Evolutionary conservation across 2,888 invertebrate species (phyloP), one percentile per base, ranked within the genome.

Genomic region (Agriopis marginaria): DNA sequence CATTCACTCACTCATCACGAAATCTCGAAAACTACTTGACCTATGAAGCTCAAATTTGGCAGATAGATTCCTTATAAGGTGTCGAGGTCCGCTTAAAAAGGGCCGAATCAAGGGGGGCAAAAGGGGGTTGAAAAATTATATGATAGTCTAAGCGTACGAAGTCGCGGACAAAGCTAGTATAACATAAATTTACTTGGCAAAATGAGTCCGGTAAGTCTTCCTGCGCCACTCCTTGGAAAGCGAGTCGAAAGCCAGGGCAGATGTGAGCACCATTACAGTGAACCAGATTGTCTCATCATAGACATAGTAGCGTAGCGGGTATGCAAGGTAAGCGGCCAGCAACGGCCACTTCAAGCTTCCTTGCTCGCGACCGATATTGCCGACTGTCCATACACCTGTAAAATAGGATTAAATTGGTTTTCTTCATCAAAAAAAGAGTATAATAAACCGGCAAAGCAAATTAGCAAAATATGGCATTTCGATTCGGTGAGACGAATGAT

Each of bases 331-430:
- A 0, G 98, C 96, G 0, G 96, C 96, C 0, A 96, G 63, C 0
- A 98, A 84, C 0, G 97, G 95, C 84, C 96, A 95, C 93, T 96
- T 96, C 45, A 98, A 92, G 0, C 95, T 89, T 0, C 98, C 98
- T 79, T 95, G 93, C 84, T 98, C 97, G 2, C 97, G 95, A 0
- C 99, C 99, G 73, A 99, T 97, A 83, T 99, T 99, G 40, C 98
- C 98, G 9, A 98, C 97, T 0, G 96, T 95, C 97, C 98, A 97
- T 0, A 98, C 97, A 78, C 98, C 99, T 98, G 86, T 4, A 66
- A 39, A 17, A 7, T 32, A 7, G 23, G 4, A 23, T 51, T 11
- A 11, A 4, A 23, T 23, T 11, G 0, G 47, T 32, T 32, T 32
- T 32, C 32, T 32, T 3, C 32, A 32, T 32, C 4, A 32, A 32